Percentiles rank a stretch among this genome's conserved stretches.
Evolutionary conservation across 2,113 vertebrate species (phyloP).

Genomic region (Strigops habroptila): DNA sequence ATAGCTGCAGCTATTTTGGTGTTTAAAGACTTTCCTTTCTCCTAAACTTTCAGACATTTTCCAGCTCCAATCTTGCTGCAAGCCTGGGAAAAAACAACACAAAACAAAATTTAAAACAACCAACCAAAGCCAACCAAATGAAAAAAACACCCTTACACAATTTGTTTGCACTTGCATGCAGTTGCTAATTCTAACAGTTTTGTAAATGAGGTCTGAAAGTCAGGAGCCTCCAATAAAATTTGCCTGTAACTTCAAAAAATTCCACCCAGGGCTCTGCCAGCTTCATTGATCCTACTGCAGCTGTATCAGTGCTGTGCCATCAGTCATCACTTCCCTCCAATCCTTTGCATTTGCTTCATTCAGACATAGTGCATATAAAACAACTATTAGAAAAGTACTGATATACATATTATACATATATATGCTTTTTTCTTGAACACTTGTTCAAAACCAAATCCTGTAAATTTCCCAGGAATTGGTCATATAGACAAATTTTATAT

Average conservation of each 20-base stretch:
- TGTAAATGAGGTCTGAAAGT: not conserved
- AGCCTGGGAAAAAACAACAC: not conserved
- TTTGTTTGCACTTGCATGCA: not conserved
- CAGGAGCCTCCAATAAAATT: not conserved
- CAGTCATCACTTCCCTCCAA: not conserved
- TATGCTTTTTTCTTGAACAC: not conserved
- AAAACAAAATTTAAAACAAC: not conserved
- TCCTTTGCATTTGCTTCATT: not conserved
- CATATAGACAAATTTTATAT: not conserved
- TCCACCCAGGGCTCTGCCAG: not conserved
- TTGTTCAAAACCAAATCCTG: not conserved
- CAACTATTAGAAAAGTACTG: not conserved
- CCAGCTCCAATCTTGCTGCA: not conserved
- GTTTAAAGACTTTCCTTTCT: not conserved
- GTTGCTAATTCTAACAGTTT: not conserved
- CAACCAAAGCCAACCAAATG: not conserved
- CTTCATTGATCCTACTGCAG: slow-evolving; percentile 24
- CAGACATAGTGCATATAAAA: not conserved
- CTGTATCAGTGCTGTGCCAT: not conserved
- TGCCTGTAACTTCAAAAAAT: not conserved
- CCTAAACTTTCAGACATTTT: not conserved
- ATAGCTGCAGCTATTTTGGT: not conserved
- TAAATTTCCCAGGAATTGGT: not conserved
- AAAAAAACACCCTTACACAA: not conserved
- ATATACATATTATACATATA: not conserved